A percentile compares a stretch with the other conserved stretches of the same genome.
Conservation (phyloP, 2,797 vertebrate species). For the Triplophysa yarkandensis region DNA sequence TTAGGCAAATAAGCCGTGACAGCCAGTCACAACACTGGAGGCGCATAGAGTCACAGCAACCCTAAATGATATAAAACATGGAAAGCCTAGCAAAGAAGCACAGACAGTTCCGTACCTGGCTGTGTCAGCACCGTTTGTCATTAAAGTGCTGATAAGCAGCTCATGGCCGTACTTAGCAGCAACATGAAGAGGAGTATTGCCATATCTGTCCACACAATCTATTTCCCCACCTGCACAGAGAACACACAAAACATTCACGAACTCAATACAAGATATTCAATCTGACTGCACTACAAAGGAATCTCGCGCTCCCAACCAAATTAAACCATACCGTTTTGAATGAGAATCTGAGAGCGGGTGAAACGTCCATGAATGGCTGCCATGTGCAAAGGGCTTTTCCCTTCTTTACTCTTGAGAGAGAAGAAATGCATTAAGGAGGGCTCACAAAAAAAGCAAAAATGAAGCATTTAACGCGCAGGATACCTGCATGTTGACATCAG, state of each 20-base stretch:
- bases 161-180: constrained; percentile 99
- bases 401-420: constrained; percentile 89
- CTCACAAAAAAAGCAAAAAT: background rate
- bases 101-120: constrained; percentile 80
- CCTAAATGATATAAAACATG: too few species aligned
- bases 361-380: constrained; percentile 98
- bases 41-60: background rate
- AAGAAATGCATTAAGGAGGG: background rate
- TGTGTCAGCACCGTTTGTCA: constrained; percentile 98
- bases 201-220: constrained; percentile 96
- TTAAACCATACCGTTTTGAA: constrained; percentile 86
- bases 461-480: too few species aligned
- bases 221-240: constrained; percentile 90
- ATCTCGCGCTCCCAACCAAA: too few species aligned
- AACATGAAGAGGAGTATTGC: constrained; percentile 98
- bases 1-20: background rate
- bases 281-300: background rate
- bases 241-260: background rate
- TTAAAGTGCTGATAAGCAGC: constrained; percentile 98
- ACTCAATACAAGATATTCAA: background rate
- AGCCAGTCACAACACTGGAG: background rate
- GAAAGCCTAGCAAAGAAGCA: too few species aligned
- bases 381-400: constrained; percentile 98
- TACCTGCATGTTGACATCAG: constrained; percentile 98
- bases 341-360: constrained; percentile 98